Evolutionary conservation across 2,888 invertebrate species (phyloP), one percentile per base, ranked within the genome.

Genomic region (Andrena marginata): DNA sequence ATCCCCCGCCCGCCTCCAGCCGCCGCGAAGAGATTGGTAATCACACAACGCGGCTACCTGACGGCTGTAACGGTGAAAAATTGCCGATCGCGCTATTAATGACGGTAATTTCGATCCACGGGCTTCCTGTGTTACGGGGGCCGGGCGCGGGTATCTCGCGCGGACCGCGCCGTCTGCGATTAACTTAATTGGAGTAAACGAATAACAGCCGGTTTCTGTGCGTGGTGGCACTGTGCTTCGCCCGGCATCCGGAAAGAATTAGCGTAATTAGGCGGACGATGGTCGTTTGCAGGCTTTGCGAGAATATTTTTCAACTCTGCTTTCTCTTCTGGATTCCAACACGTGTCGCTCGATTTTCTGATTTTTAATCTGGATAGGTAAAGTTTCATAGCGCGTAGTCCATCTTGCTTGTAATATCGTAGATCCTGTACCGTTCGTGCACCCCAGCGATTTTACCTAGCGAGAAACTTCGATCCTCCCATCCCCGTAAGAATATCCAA

Each of bases 171-270:
- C 69, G 69, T 49, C 63, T 73, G 71, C 86, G 82, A 86, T 87
- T 86, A 87, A 86, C 78, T 83, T 87, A 87, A 87, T 87, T 86
- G 86, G 82, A 73, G 76, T 87, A 85, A 87, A 87, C 86, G 87
- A 87, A 85, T 82, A 87, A 75, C 84, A 77, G 72, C 73, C 65
- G 60, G 63, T 29, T 56, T 56, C 49, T 71, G 73, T 62, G 68
- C 71, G 70, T 59, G 65, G 67, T 56, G 71, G 35, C 51, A 49
- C 62, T 71, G 26, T 74, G 42, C 42, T 79, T 70, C 74, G 33
- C 70, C 68, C 69, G 13, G 69, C 75, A 73, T 56, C 56, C 23
- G 56, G 29, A 72, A 76, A 65, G 65, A 82, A 85, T 86, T 82
- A 82, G 65, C 82, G 82, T 86, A 86, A 86, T 86, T 82, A 76